A percentile compares a stretch with the other conserved stretches of the same genome.
phyloP scores from a whole-genome alignment of 35 echinoderm and acorn worm species.

The Stichopus chloronotus region DNA sequence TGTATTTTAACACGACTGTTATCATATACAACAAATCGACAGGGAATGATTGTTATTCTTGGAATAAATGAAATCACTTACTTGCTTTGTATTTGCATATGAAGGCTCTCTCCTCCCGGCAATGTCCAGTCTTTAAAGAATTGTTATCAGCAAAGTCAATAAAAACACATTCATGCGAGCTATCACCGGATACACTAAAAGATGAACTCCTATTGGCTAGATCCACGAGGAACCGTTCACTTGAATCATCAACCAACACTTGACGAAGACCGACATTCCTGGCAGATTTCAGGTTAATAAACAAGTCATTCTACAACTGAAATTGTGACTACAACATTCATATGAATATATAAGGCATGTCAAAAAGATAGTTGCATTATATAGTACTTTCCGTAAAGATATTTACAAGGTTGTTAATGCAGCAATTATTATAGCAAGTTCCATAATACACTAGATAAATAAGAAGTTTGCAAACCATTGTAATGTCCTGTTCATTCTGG shows the following conservation, averaged over 20 bases:
- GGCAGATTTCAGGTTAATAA: background rate
- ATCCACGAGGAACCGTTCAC: background rate
- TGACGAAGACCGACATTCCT: background rate
- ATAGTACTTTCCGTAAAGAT: too few species aligned
- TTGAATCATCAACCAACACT: background rate
- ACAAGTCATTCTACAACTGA: too few species aligned
- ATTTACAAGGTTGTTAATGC: too few species aligned
- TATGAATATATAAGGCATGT: too few species aligned
- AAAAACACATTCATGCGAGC: conserved; percentile 6
- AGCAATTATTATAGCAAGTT: too few species aligned
- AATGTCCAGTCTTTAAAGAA: background rate
- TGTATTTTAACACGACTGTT: too few species aligned
- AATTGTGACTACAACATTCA: too few species aligned
- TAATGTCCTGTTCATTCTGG: background rate
- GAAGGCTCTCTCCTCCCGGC: background rate
- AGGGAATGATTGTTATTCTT: background rate
- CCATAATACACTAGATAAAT: too few species aligned
- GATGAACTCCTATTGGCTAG: background rate
- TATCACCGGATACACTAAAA: background rate
- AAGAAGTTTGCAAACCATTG: background rate
- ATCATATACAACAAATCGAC: too few species aligned
- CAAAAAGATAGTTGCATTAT: too few species aligned
- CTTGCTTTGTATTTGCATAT: conserved; percentile 7
- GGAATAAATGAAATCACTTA: background rate
- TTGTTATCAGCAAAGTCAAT: conserved; percentile 19